These are phyloP conservation scores for Cephalopterus ornatus DNA, from an alignment of 2,113 vertebrate species.

Conservation along the genomic window DNA sequence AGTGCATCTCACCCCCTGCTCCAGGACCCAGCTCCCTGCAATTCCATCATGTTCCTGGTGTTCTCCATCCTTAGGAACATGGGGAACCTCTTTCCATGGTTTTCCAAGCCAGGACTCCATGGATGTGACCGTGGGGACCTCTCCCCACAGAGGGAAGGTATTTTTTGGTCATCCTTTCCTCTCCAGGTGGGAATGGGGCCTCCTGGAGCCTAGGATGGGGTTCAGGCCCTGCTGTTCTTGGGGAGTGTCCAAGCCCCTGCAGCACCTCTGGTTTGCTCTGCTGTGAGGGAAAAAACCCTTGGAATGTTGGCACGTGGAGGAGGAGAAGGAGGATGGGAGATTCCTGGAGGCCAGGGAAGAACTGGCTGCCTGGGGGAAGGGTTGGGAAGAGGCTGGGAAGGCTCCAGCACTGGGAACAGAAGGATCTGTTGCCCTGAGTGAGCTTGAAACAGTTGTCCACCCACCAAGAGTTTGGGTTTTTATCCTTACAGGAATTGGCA, in stretches of 20 bases:
- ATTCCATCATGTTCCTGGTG: background rate
- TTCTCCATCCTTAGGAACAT: background rate
- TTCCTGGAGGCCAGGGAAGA: background rate
- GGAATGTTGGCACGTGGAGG: accelerated
- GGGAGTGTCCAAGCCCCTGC: background rate
- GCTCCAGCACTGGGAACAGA: background rate
- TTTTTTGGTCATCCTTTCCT: background rate
- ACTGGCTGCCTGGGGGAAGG: background rate
- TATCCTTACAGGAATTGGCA: background rate
- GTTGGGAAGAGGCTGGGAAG: background rate
- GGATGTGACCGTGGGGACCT: accelerated
- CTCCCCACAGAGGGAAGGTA: accelerated
- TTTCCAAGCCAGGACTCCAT: background rate
- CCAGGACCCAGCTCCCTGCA: background rate
- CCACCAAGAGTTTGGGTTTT: background rate
- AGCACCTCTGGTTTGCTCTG: background rate
- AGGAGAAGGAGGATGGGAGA: background rate
- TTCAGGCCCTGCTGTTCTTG: background rate
- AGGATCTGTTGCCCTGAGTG: background rate
- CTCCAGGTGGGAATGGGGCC: background rate
- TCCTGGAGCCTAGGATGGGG: background rate
- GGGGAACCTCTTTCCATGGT: too few species aligned
- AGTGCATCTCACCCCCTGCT: background rate
- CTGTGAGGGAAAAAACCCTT: background rate
- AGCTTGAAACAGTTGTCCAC: too few species aligned